A percentile compares a stretch with the other conserved stretches of the same genome.
These are phyloP conservation scores for Charina bottae DNA, from an alignment of 2,113 vertebrate genomes.

Conservation along the genomic window DNA sequence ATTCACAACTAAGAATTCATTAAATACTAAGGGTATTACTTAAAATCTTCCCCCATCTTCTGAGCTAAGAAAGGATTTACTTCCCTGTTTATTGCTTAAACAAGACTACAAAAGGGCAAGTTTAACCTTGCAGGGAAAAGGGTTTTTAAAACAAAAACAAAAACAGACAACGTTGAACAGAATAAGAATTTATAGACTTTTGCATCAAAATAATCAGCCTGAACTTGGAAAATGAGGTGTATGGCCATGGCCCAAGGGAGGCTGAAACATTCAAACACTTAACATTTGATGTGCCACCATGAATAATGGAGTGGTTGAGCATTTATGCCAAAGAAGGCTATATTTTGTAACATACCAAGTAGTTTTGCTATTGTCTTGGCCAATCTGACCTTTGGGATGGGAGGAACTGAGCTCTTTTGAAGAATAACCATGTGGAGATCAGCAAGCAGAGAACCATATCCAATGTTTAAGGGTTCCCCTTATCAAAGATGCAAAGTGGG, in stretches of 20 bases:
- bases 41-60: constrained; percentile 60
- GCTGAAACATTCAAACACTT: background rate
- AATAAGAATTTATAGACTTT: constrained; percentile 45
- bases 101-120: constrained; percentile 57
- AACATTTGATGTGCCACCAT: background rate
- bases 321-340: background rate
- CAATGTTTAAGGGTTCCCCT: background rate
- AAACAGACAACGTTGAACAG: background rate
- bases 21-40: constrained; percentile 66
- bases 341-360: background rate
- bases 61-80: constrained; percentile 53
- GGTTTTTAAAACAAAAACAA: background rate
- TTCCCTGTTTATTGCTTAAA: constrained; percentile 63
- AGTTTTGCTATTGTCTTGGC: too few species aligned
- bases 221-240: constrained; percentile 26
- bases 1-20: constrained; percentile 72
- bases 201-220: constrained; percentile 29
- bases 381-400: background rate
- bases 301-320: background rate
- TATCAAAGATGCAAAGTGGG: background rate
- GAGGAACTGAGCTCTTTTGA: background rate
- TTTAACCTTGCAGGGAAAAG: constrained; percentile 37
- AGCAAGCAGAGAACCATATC: background rate
- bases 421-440: background rate
- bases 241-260: background rate